Evolutionary conservation across 2,113 vertebrate species (phyloP).

Genomic region (Athene noctua): DNA sequence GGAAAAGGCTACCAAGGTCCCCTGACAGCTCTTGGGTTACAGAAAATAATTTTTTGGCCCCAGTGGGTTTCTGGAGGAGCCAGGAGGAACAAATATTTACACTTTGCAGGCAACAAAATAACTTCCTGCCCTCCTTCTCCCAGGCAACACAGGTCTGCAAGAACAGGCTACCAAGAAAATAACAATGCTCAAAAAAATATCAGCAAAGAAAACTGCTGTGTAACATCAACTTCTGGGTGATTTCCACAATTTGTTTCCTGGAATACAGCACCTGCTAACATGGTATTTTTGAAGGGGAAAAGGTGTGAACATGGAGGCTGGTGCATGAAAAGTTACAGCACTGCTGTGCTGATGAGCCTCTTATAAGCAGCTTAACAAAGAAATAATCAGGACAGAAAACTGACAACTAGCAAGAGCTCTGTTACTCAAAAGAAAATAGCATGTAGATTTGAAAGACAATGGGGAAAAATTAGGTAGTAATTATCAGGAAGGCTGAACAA

Average conservation of each 20-base stretch:
- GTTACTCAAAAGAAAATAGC: not conserved
- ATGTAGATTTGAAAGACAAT: not conserved
- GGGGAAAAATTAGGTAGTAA: not conserved
- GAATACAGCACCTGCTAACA: not conserved
- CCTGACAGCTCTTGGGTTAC: not conserved
- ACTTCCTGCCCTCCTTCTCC: not conserved
- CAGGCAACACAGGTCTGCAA: not conserved
- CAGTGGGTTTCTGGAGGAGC: not conserved
- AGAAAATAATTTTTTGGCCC: conserved; percentile 1
- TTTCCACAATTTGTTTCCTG: not conserved
- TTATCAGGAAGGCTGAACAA: conserved; percentile 38
- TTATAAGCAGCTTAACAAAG: not conserved
- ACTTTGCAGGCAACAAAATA: not conserved
- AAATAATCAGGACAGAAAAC: not conserved
- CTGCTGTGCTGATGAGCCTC: not conserved
- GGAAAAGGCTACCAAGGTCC: conserved; percentile 1
- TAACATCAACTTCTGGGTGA: not conserved
- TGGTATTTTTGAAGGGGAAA: not conserved
- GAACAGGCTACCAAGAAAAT: not conserved
- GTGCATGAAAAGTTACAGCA: not conserved
- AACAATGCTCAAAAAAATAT: not conserved
- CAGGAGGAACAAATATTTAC: not conserved
- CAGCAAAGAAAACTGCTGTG: not conserved
- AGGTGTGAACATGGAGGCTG: not conserved
- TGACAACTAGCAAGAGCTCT: not conserved